These are phyloP conservation scores for Archocentrus centrarchus DNA, from an alignment of 2,113 vertebrate genomes.

Conservation along the genomic window DNA sequence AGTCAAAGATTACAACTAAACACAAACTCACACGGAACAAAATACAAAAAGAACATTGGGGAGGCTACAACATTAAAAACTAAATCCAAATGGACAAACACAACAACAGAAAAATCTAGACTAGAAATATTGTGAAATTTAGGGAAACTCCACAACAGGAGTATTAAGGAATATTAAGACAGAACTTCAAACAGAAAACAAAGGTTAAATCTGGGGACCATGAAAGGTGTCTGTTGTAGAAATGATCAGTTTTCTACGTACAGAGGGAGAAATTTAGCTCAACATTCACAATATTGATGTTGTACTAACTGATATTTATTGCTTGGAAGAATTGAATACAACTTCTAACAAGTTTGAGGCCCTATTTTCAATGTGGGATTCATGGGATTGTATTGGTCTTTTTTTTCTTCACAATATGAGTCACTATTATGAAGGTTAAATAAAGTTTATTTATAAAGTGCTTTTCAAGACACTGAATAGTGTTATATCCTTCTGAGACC, in stretches of 20 bases:
- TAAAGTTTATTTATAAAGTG: too few species aligned
- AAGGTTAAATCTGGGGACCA: not conserved
- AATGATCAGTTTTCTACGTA: not conserved
- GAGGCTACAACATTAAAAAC: not conserved
- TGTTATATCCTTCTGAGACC: too few species aligned
- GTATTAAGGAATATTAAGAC: not conserved
- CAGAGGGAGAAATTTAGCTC: not conserved
- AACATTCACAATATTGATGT: too few species aligned
- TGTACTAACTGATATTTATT: not conserved
- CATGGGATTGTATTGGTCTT: not conserved
- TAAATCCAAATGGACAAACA: not conserved
- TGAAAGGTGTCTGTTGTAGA: not conserved
- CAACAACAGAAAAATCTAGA: not conserved
- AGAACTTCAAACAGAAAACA: not conserved
- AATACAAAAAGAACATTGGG: not conserved
- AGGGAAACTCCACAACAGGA: not conserved
- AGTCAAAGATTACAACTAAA: too few species aligned
- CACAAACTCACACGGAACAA: not conserved
- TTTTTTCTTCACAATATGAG: not conserved
- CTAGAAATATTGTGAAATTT: accelerated
- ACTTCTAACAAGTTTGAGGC: not conserved
- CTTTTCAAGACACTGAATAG: too few species aligned
- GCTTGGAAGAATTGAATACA: not conserved
- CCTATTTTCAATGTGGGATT: not conserved
- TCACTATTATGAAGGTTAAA: not conserved